Evolutionary conservation across 2,113 vertebrate genomes (phyloP).

Genomic region (Erinaceus europaeus): DNA sequence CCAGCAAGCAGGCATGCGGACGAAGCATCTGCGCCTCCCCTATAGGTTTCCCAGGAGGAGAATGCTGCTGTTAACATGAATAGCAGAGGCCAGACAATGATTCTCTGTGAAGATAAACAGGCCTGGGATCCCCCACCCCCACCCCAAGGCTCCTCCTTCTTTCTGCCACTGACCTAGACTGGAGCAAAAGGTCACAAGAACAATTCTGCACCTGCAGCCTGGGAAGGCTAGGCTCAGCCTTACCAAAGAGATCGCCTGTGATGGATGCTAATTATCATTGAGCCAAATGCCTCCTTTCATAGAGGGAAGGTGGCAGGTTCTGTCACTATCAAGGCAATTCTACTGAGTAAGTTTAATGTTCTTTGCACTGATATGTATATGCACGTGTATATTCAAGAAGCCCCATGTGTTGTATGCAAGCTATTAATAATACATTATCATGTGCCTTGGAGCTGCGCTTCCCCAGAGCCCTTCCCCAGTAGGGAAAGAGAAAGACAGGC

Average conservation of each 20-base stretch:
- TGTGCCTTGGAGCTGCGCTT: no score
- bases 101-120: constrained; percentile 53
- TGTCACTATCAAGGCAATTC: constrained; percentile 71
- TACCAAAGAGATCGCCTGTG: constrained; percentile 41
- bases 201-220: constrained; percentile 83
- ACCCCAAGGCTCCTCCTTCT: constrained; percentile 57
- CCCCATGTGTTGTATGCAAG: not conserved
- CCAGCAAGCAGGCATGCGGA: not conserved
- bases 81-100: constrained; percentile 44
- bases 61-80: constrained; percentile 50
- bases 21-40: not conserved
- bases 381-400: constrained; percentile 68
- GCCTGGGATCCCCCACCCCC: constrained; percentile 37
- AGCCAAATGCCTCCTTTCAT: constrained; percentile 73
- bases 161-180: constrained; percentile 6
- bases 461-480: no score
- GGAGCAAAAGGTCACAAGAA: constrained; percentile 75
- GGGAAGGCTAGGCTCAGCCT: not conserved
- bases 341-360: constrained; percentile 76
- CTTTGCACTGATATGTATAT: constrained; percentile 61
- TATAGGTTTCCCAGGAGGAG: constrained; percentile 32
- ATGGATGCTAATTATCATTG: constrained; percentile 81
- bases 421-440: constrained; percentile 47
- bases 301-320: constrained; percentile 78
- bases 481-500: no score